Percentiles rank a stretch among this genome's conserved stretches.
Conservation (phyloP, 2,888 invertebrate genomes). For the Leptinotarsa peninsularis region DNA sequence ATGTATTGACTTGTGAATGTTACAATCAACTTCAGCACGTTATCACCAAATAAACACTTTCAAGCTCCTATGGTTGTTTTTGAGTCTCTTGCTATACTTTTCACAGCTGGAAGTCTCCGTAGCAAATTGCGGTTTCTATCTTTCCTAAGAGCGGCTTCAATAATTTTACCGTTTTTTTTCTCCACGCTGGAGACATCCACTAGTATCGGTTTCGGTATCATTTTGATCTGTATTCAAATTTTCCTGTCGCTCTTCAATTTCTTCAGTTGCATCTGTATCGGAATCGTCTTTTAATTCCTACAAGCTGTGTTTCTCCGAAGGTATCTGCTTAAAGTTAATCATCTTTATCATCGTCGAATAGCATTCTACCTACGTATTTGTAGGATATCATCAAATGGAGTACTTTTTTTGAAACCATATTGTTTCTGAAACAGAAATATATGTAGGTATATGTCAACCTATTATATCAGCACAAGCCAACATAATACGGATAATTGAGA, state of each 20-base stretch:
- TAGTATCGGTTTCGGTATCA: not conserved
- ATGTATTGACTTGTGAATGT: not conserved
- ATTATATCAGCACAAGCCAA: not conserved
- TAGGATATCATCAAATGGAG: not conserved
- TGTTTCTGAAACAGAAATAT: not conserved
- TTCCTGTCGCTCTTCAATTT: not conserved
- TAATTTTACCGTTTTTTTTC: not conserved
- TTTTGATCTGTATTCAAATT: conserved; percentile 37
- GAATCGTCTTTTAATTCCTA: too few species aligned
- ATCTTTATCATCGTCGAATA: not conserved
- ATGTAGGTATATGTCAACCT: not conserved
- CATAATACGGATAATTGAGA: not conserved
- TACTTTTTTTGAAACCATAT: not conserved
- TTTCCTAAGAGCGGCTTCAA: not conserved
- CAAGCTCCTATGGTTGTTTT: not conserved
- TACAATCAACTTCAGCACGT: not conserved
- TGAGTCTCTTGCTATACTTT: not conserved
- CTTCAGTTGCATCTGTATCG: conserved; percentile 1
- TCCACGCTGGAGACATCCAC: not conserved
- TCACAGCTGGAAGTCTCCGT: not conserved
- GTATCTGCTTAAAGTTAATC: not conserved
- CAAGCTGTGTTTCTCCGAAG: not conserved
- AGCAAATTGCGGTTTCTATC: not conserved
- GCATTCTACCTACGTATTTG: not conserved
- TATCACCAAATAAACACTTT: not conserved